Evolutionary conservation across 2,797 vertebrate genomes (phyloP), one percentile per base, ranked within the genome.

Genomic region (Crenichthys baileyi): DNA sequence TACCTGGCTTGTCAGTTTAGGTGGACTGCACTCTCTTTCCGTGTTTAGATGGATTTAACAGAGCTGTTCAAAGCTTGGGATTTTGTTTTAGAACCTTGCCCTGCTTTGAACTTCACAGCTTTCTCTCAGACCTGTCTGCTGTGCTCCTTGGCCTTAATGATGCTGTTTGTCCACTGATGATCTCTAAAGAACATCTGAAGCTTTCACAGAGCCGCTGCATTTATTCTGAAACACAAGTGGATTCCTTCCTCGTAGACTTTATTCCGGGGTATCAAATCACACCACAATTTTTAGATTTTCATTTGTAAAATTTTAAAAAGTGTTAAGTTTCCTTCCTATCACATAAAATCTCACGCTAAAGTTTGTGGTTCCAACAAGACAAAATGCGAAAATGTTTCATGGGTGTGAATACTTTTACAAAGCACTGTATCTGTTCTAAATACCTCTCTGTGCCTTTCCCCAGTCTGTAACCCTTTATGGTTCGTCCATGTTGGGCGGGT

Each of bases 401-500:
- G 31, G 61, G 16, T 36, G 16, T 63, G 61, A 65, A 18, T 20
- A 65, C 7, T 65, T 39, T 65, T 24, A 24, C 36, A 24, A 41
- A 31, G 60, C 15, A 31, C 26, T 5, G 29, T 7, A 16, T 26
- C 44, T 53, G 26, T 53, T 70, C 11, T n/a, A 82, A 72, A 29
- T 31, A 7, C 13, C 51, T 26, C 26, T 85, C 53, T 79, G 8
- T 80, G 48, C 86, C 50, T 81, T n/a, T 85, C 80, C 78, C 82
- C 82, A 99, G 98, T 29, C 92, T 44, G 96, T 99, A 83, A 99
- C 97, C 1, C 90, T 99, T 77, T 99, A 98, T 0, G 96, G 97
- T 29, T 99, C 98, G 0, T 97, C 97, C 0, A 87, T 98, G 89
- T 83, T 97, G 83, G 93, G 89, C 2, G 94, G 94, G 61, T 81